Evolutionary conservation across 1,140 invertebrate species (phyloP), one percentile per base, ranked within the genome.

Genomic region (Apocrypta bakeri): DNA sequence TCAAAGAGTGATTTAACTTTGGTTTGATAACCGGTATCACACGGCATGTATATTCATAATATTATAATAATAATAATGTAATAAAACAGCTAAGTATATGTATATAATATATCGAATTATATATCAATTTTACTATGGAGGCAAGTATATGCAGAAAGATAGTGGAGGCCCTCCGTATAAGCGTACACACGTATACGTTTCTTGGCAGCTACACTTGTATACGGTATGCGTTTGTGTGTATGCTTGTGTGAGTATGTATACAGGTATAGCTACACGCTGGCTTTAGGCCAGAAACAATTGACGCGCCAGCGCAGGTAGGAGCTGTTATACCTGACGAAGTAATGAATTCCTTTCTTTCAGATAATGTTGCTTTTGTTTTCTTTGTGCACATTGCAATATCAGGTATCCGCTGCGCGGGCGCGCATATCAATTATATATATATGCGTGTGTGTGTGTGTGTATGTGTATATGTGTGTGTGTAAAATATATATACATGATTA

Each of bases 21-120:
- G n/a, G n/a, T 27, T 25, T 63, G 29, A 56, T 27, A n/a, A 74
- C 48, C 56, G 79, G 48, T 61, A 42, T 73, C 25, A 37, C 31
- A 72, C 56, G 71, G 31, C 24, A 14, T 42, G 21, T 66, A 66
- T 64, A 9, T 6, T 29, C 7, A 56, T 42, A 33, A 61, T 71
- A 56, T n/a, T n/a, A 74, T 56, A 56, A 56, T 56, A 56, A 56
- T 56, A n/a, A 56, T 56, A 7, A 56, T 56, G 21, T 21, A 21
- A 17, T 21, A n/a, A 56, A 56, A 4, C 79, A 72, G 69, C 21
- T 2, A 68, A 80, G 31, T 63, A 64, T 79, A 56, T 83, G 42
- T 81, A 64, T n/a, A n/a, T n/a, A n/a, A n/a, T n/a, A n/a, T 80
- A 71, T 24, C 72, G 69, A 69, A 73, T 33, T 84, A 83, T 82